Evolutionary conservation across 2,797 vertebrate genomes (phyloP).

Genomic region (Sebastes oblongus): DNA sequence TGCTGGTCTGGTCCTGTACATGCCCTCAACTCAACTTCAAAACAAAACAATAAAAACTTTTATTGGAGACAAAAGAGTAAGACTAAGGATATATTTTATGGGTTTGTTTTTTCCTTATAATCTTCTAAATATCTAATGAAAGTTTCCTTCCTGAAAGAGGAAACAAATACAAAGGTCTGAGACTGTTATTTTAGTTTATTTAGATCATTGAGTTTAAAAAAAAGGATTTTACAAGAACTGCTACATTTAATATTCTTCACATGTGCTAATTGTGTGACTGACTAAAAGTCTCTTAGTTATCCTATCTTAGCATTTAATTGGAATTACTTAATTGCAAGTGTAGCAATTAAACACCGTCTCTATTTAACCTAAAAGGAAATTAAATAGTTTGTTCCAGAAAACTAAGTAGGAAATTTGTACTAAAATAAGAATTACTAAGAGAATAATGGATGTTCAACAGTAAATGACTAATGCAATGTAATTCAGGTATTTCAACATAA

Average conservation of each 20-base stretch:
- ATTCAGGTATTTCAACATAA: background rate
- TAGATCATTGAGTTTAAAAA: background rate
- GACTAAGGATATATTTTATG: fast-evolving
- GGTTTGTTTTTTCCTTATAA: background rate
- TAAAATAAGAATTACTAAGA: background rate
- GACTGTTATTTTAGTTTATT: background rate
- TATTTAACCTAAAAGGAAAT: constrained; percentile 1
- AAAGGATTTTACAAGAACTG: background rate
- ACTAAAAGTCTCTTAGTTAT: background rate
- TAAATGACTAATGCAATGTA: background rate
- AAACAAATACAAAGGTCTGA: background rate
- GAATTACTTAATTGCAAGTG: background rate
- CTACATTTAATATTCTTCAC: background rate
- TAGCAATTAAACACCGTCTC: background rate
- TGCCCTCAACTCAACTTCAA: background rate
- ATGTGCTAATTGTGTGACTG: background rate
- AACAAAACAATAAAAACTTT: background rate
- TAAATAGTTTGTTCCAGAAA: background rate
- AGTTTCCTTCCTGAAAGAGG: background rate
- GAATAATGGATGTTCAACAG: background rate
- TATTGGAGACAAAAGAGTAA: background rate
- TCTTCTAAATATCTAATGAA: background rate
- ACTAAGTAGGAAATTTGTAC: background rate
- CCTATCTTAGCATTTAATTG: background rate
- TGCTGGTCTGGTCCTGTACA: constrained; percentile 38